Evolutionary conservation across 2,797 vertebrate genomes (phyloP), one percentile per base, ranked within the genome.

Genomic region (Lycodopsis pacificus): DNA sequence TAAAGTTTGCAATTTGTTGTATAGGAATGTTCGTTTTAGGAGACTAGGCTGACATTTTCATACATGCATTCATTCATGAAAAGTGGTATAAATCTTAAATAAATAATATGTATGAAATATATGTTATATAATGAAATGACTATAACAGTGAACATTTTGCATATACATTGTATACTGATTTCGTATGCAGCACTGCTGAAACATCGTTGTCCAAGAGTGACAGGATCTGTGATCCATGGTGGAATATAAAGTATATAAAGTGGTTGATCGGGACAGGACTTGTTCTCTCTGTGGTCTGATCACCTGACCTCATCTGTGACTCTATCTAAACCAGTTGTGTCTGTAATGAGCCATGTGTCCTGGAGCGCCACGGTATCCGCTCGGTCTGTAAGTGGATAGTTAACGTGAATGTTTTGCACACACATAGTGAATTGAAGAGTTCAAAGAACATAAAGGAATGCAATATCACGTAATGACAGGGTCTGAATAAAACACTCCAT

Each of bases 331-430:
- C 34, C 73, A 42, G 40, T 30, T 72, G 80, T 40, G 57, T 48
- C 67, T 71, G 19, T 74, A 78, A 79, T 64, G 76, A 88, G 68
- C 48, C 57, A 2, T 34, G 40, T 17, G 69, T 80, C 77, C 77
- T 84, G 72, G 59, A 66, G 20, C 51, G n/a, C 70, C 48, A 13
- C 51, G 57, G 68, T 65, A 19, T 25, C 53, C 62, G 11, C 25
- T 42, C 68, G 48, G 40, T 54, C 34, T 72, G n/a, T 12, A 7
- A 67, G 27, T 46, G 3, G 0, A 42, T 12, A n/a, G 70, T 20
- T 68, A 9, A 65, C 44, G 38, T 44, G 67, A 80, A 70, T 38
- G 67, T 84, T 84, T 76, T 57, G 40, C 11, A 58, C 82, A 87
- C 63, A 75, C 19, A 34, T 5, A 49, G 14, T 48, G 32, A 69